Percentiles rank a stretch among this genome's conserved stretches.
phyloP scores from a whole-genome alignment of 2,888 invertebrate genomes.

The Cybosia mesomella region DNA sequence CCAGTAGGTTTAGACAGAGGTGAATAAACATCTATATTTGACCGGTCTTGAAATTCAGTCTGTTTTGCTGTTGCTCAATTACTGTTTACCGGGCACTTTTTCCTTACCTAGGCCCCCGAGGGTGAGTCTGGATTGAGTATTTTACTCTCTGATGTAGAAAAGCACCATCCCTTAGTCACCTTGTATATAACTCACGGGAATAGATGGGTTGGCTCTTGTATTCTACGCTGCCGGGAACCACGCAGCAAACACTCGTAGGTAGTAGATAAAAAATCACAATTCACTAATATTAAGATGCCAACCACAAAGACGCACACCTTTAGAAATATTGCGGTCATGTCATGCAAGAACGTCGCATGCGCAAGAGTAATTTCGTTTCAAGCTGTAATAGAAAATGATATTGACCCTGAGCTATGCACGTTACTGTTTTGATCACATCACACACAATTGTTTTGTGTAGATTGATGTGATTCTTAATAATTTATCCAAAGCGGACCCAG shows the following conservation, averaged over 20 bases:
- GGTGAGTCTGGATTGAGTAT: background rate
- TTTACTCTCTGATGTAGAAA: too few relatives aligned
- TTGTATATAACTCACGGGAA: background rate
- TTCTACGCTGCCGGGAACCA: background rate
- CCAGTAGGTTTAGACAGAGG: background rate
- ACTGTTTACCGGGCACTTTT: too few relatives aligned
- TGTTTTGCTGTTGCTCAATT: too few relatives aligned
- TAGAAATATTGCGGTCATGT: slow-evolving; percentile 35
- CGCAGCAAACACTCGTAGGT: background rate
- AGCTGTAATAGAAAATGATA: slow-evolving; percentile 42
- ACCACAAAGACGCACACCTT: slow-evolving; percentile 7
- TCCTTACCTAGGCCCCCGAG: background rate
- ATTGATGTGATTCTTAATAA: background rate
- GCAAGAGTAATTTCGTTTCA: slow-evolving; percentile 39
- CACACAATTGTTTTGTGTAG: slow-evolving; percentile 3
- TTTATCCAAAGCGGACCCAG: background rate
- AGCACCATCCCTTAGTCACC: background rate
- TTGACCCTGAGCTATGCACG: slow-evolving; percentile 39
- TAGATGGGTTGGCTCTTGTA: background rate
- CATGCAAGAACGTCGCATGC: slow-evolving; percentile 43
- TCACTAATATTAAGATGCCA: background rate
- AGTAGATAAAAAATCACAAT: background rate
- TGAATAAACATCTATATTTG: background rate
- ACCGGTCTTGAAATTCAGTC: too few relatives aligned
- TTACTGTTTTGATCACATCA: background rate